These are phyloP conservation scores for Clunio marinus DNA, from an alignment of 2,888 invertebrate species.

Conservation along the genomic window DNA sequence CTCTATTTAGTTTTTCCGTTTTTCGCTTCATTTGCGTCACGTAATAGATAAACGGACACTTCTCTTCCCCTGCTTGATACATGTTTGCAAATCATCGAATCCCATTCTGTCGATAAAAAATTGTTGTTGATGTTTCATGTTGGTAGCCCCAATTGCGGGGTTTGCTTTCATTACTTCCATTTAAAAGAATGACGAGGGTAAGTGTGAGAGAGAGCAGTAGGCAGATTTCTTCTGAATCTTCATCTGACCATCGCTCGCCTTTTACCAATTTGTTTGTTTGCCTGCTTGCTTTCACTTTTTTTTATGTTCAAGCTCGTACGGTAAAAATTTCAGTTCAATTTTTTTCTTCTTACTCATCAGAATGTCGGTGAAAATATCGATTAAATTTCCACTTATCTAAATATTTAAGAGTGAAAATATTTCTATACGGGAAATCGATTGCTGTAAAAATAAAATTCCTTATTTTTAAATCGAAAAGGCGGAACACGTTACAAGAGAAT, in stretches of 20 bases:
- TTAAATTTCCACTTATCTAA: conserved; percentile 28
- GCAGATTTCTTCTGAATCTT: neutral
- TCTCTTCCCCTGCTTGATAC: conserved; percentile 6
- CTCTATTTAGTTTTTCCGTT: neutral
- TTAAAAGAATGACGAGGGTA: neutral
- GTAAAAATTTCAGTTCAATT: neutral
- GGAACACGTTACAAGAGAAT: too few species aligned
- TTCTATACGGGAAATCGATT: neutral
- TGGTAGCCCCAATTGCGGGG: neutral
- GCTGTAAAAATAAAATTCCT: neutral
- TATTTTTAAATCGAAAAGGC: neutral
- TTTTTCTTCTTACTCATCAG: neutral
- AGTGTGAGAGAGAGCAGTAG: too few species aligned
- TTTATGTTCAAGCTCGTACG: neutral
- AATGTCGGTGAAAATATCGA: conserved; percentile 8
- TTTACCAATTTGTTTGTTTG: neutral
- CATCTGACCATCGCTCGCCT: conserved; percentile 10
- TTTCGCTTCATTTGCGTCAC: neutral
- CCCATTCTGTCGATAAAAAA: neutral
- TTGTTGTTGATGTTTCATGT: conserved; percentile 13
- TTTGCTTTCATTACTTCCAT: neutral
- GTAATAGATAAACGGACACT: neutral
- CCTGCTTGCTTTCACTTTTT: conserved; percentile 18
- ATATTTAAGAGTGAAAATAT: conserved; percentile 9
- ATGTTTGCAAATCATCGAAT: conserved; percentile 15